Evolutionary conservation across 1,140 invertebrate genomes (phyloP), one percentile per base, ranked within the genome.

Genomic region (Drosophila nikananu): DNA sequence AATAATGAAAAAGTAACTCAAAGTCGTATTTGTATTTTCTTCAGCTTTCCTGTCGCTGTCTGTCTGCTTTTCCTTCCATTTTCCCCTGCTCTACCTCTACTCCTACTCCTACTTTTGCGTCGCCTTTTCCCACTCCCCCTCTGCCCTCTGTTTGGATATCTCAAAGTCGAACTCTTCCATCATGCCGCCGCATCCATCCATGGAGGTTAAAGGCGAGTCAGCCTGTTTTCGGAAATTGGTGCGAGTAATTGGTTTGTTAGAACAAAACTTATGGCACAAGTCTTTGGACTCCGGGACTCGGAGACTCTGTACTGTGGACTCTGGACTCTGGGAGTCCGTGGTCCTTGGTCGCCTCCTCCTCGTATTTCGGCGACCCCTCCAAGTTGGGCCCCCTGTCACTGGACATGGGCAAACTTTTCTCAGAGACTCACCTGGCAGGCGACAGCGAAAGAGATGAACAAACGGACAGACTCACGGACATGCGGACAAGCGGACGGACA

Each of bases 1-100:
- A 89, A 89, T 89, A 87, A 87, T 87, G 84, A 89, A 87, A 87
- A 87, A 87, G 84, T 87, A 87, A 89, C 84, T 89, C 81, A 89
- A 87, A 87, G 84, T 87, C 84, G 84, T 89, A 87, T 87, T 89
- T 87, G 81, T 87, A 87, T 89, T 87, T 87, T 86, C 73, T 80
- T 72, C 81, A 76, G 82, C 75, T 63, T 65, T 60, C 57, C 52
- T 59, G 48, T 70, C 61, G 37, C 48, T 68, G 25, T 66, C 74
- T 68, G 52, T 66, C 63, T 19, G 19, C 19, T 17, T 44, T 27
- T 23, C 51, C 25, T 30, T 5, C n/a, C 17, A 5, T 7, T n/a
- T n/a, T 19, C 17, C 10, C 13, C 5, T 2, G 12, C 46, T 3
- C 23, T 17, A 23, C 12, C 9, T 5, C 30, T 32, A 10, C 32